phyloP scores from a whole-genome alignment of 2,113 vertebrate species.

The Coptodon rendalli region DNA sequence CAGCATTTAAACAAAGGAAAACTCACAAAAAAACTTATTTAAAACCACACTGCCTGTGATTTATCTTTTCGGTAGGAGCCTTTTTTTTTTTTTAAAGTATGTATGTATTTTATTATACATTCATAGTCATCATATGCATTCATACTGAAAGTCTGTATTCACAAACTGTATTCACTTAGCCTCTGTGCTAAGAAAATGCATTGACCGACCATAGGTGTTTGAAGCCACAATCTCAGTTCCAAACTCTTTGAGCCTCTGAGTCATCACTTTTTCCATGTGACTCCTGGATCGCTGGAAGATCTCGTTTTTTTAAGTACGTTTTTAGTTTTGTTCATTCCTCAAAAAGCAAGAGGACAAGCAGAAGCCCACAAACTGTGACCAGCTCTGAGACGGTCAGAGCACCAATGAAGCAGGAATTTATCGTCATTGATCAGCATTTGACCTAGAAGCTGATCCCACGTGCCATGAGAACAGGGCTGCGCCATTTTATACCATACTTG shows the following conservation, averaged over 20 bases:
- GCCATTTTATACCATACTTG: neutral
- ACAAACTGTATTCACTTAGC: neutral
- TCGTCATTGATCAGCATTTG: neutral
- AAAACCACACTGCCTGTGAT: neutral
- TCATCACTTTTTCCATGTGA: neutral
- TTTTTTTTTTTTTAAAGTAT: neutral
- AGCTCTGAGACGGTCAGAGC: neutral
- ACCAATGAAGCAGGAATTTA: neutral
- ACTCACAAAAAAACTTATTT: neutral
- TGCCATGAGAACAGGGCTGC: neutral
- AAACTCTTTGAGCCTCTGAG: neutral
- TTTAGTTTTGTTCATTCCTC: neutral
- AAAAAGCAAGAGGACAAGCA: neutral
- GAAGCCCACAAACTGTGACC: neutral
- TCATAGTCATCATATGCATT: neutral
- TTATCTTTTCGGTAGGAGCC: neutral
- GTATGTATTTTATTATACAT: neutral
- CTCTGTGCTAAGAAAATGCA: neutral
- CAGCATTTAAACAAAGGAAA: neutral
- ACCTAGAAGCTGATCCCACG: neutral
- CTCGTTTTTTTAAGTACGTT: neutral
- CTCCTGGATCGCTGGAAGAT: fast-evolving
- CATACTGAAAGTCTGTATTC: neutral
- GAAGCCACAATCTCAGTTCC: neutral
- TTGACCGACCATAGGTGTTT: neutral